phyloP scores from a whole-genome alignment of 2,113 vertebrate genomes.

The Stigmatopora argus region DNA sequence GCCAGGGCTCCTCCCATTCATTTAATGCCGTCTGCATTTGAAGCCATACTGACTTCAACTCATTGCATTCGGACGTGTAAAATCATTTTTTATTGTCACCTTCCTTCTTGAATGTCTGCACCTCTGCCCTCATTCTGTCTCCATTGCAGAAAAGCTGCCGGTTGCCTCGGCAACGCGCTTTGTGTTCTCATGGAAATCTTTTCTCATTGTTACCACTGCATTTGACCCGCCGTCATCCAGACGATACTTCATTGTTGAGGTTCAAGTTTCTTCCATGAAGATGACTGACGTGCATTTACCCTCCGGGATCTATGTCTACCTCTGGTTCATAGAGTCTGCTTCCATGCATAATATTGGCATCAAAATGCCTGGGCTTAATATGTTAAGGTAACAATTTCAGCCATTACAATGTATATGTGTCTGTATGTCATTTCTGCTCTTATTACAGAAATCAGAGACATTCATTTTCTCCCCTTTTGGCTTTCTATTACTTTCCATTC shows the following conservation, averaged over 20 bases:
- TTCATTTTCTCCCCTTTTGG: background rate
- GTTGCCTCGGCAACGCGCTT: background rate
- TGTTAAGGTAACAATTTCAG: slow-evolving; percentile 11
- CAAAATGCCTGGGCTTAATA: slow-evolving; percentile 16
- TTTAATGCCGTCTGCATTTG: background rate
- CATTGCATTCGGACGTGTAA: background rate
- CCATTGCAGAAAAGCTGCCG: slow-evolving; percentile 6
- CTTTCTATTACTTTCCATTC: background rate
- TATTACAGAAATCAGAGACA: background rate
- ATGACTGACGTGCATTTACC: slow-evolving; percentile 40
- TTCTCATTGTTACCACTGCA: slow-evolving; percentile 19
- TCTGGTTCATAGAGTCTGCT: slow-evolving; percentile 18
- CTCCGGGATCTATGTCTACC: slow-evolving; percentile 18
- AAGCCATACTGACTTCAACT: background rate
- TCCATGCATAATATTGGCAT: slow-evolving; percentile 21
- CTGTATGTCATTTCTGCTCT: background rate
- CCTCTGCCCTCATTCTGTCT: background rate
- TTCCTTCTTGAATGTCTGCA: background rate
- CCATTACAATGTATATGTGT: background rate
- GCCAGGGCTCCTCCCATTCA: background rate
- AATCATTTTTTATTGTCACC: background rate
- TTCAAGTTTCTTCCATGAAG: slow-evolving; percentile 27
- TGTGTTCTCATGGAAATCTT: slow-evolving; percentile 28
- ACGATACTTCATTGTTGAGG: slow-evolving; percentile 36
- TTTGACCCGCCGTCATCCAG: slow-evolving; percentile 17